phyloP scores from a whole-genome alignment of 2,888 invertebrate genomes.

The Euphydryas editha region DNA sequence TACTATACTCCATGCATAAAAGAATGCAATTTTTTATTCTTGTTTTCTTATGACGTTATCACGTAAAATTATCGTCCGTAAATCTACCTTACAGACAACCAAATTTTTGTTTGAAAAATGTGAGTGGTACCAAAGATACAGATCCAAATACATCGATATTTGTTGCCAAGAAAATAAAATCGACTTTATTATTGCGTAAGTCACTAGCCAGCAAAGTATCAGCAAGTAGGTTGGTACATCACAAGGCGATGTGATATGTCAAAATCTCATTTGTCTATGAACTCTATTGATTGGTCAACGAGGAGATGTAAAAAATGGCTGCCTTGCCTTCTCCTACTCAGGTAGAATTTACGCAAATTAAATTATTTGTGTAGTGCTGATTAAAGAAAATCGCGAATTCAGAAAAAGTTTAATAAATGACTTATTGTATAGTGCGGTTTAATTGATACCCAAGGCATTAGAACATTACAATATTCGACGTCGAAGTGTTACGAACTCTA shows the following conservation, averaged over 20 bases:
- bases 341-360: slow-evolving; percentile 83
- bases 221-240: slow-evolving; percentile 15
- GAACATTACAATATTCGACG: slow-evolving; percentile 53
- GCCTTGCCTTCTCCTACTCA: slow-evolving; percentile 93
- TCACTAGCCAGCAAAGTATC: neutral
- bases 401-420: slow-evolving; percentile 49
- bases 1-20: too few relatives aligned
- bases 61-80: too few relatives aligned
- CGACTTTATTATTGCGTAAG: neutral
- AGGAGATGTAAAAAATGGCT: slow-evolving; percentile 90
- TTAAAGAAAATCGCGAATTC: slow-evolving; percentile 41
- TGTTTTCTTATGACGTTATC: too few relatives aligned
- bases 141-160: neutral
- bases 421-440: slow-evolving; percentile 54
- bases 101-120: too few relatives aligned
- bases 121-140: too few relatives aligned
- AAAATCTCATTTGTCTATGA: slow-evolving; percentile 68
- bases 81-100: too few relatives aligned
- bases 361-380: slow-evolving; percentile 53
- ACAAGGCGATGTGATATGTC: slow-evolving; percentile 54
- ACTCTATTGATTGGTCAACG: slow-evolving; percentile 83
- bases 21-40: too few relatives aligned
- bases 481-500: slow-evolving; percentile 64
- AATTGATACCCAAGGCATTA: slow-evolving; percentile 40
- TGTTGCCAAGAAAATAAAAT: neutral